A percentile compares a stretch with the other conserved stretches of the same genome.
Evolutionary conservation across 1,140 invertebrate genomes (phyloP).

Genomic region (Caenorhabditis briggsae): DNA sequence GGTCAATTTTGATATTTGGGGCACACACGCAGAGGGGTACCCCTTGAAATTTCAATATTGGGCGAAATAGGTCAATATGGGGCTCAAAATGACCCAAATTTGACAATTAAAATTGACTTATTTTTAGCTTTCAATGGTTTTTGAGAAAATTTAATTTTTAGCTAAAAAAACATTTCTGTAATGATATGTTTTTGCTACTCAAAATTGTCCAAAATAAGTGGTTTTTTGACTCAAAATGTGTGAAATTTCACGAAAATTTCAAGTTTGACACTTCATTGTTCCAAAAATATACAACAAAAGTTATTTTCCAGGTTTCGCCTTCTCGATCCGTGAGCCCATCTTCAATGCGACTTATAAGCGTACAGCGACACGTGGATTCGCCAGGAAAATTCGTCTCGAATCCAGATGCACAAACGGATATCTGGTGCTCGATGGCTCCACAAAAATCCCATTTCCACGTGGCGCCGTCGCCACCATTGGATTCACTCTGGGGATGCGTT

Average conservation of each 20-base stretch:
- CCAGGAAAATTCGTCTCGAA: conserved; percentile 83
- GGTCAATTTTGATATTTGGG: too few relatives aligned
- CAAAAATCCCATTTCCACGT: conserved; percentile 93
- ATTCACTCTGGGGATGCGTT: conserved; percentile 89
- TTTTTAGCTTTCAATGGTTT: too few relatives aligned
- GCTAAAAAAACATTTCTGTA: too few relatives aligned
- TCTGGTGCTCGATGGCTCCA: conserved; percentile 94
- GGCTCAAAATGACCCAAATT: background rate
- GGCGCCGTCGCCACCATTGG: conserved; percentile 88
- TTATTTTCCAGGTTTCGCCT: conserved; percentile 83
- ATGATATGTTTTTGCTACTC: too few relatives aligned
- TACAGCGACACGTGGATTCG: conserved; percentile 80
- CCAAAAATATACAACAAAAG: background rate
- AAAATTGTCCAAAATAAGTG: too few relatives aligned
- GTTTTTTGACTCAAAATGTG: too few relatives aligned
- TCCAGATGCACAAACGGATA: conserved; percentile 94
- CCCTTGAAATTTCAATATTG: background rate
- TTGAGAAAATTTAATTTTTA: too few relatives aligned
- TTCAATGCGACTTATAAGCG: conserved; percentile 79
- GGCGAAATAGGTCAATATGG: background rate
- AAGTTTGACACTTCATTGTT: background rate
- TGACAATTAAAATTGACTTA: too few relatives aligned
- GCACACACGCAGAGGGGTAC: background rate
- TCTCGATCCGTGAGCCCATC: conserved; percentile 92
- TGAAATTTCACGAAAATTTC: too few relatives aligned